phyloP scores from a whole-genome alignment of 1,140 invertebrate species.

The Polypedilum vanderplanki region DNA sequence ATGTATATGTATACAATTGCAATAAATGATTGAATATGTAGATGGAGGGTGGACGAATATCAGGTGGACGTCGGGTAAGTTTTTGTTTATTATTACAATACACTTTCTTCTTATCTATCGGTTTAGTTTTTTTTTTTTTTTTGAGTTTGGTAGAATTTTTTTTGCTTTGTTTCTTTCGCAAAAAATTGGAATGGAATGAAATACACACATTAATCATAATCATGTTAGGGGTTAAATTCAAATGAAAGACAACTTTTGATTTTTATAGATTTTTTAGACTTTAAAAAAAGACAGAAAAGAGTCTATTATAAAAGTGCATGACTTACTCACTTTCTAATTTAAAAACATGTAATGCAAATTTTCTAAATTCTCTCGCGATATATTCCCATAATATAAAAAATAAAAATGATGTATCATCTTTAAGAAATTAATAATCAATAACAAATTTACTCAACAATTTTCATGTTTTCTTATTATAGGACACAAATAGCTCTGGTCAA shows the following conservation, averaged over 20 bases:
- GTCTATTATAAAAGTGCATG: too few relatives aligned
- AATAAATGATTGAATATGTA: not conserved
- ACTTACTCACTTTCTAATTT: too few relatives aligned
- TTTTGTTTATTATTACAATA: not conserved
- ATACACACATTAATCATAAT: too few relatives aligned
- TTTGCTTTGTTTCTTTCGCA: not conserved
- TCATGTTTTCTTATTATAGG: slow-evolving; percentile 44
- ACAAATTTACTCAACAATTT: not conserved
- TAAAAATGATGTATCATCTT: not conserved
- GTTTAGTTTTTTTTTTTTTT: not conserved
- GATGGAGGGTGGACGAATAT: slow-evolving; percentile 7
- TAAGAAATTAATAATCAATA: not conserved
- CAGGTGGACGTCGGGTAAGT: slow-evolving; percentile 5
- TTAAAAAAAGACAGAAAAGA: too few relatives aligned
- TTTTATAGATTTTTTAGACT: too few relatives aligned
- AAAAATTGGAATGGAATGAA: too few relatives aligned
- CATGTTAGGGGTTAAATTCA: too few relatives aligned
- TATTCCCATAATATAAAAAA: not conserved
- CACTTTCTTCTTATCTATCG: not conserved
- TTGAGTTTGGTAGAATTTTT: not conserved
- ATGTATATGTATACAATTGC: slow-evolving; percentile 1
- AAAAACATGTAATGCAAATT: slow-evolving; percentile 15
- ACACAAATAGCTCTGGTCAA: slow-evolving; percentile 59
- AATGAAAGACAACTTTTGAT: too few relatives aligned
- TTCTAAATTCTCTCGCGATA: slow-evolving; percentile 8